Base-by-base conservation (phyloP, 1,140 invertebrate species). In the Glossosoma conforme region DNA sequence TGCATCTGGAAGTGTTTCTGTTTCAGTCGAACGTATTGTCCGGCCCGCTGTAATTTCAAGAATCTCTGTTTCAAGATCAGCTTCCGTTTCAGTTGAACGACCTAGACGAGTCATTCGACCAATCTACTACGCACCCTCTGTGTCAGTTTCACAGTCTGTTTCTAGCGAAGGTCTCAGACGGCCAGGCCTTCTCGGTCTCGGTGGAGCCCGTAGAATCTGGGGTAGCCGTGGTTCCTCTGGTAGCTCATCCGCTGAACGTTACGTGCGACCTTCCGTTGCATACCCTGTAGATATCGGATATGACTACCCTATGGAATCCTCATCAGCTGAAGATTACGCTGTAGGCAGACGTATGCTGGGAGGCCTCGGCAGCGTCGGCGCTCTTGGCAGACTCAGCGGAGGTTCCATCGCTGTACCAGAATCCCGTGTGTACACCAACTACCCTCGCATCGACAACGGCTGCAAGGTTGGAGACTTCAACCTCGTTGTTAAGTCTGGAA, bases 401-500 rank as follows among this genome's bases (percentile, higher is more conserved):
- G 47, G 38, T 9, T 10, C n/a, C 11, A 19, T 42, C 28, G 37
- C 19, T 51, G 8, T 35, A 3, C 48, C 48, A 9, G 17, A 22
- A n/a, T 1, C 44, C 5, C 1, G 11, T 21, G 22, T 47, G 3
- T 56, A 47, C 25, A 56, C 54, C 13, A 28, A 20, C 5, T 49
- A 56, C 32, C 54, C 54, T 20, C 43, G 37, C 33, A 38, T 17
- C 9, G 14, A 42, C 6, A 43, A 28, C 15, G 54, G 28, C 9
- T 56, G 54, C 35, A 43, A 30, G 13, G 22, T 51, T 14, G 51
- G 48, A 13, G 21, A 50, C n/a, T 56, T 45, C 24, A 42, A 56
- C 14, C 30, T 56, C 10, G 24, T 47, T 11, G 49, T 56, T 13
- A 56, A 56, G 30, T 48, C 48, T 51, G 54, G 54, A 21, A 56